Evolutionary conservation across 2,797 vertebrate species (phyloP), one percentile per base, ranked within the genome.

Genomic region (Phylloscopus collybita): DNA sequence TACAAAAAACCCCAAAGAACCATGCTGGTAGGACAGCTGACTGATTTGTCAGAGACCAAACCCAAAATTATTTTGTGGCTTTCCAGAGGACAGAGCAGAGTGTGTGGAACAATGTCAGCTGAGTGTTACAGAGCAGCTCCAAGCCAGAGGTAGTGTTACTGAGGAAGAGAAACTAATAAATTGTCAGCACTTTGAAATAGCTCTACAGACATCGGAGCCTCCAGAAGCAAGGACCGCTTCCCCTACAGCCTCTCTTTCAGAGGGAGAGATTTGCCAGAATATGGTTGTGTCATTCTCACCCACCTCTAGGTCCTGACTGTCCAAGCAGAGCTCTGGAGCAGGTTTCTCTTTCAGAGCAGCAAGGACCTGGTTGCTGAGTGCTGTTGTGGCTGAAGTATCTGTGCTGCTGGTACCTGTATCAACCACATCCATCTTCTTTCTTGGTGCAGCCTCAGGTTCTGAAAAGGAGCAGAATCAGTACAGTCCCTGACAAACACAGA

Each of bases 271-370:
- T 45, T 80, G 56, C 36, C 32, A 49, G 49, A 49, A 44, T 13
- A 69, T 1, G 32, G 50, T 62, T 36, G 34, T 18, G 16, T 65
- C 34, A 18, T 70, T 88, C 71, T 95, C 6, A 94, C 98, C 80
- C 97, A 99, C 99, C 98, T 99, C 99, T 47, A 99, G 97, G 66
- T 99, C 98, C 67, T 97, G 97, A 66, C 98, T 99, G 79, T 99
- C 99, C 44, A 99, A 97, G 94, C 98, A 98, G 86, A 99, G 98
- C 97, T 99, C 99, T 42, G 99, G 99, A 23, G 97, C 98, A 8
- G 97, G 97, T 97, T 98, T 99, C 69, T 98, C 98, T 96, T 98
- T 98, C 56, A 99, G 97, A 40, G 97, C 96, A 79, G 97, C 96
- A 16, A 99, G 95, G 8, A 98, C 97, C 59, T 97, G 98, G 88